phyloP scores from a whole-genome alignment of 2,797 vertebrate genomes.

The Pangasius krempfi region DNA sequence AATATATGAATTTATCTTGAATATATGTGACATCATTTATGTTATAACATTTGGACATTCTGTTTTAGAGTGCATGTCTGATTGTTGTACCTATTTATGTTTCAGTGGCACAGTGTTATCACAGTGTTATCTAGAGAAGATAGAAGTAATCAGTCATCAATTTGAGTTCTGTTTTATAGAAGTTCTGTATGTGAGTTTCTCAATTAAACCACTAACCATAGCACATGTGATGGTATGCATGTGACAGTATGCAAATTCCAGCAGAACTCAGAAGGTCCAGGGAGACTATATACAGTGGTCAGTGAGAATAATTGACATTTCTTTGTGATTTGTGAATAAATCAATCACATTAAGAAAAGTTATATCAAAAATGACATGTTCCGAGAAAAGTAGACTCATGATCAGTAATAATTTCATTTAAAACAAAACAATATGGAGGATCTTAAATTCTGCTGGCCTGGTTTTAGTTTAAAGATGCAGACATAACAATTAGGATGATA shows the following conservation, averaged over 20 bases:
- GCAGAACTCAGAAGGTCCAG: neutral
- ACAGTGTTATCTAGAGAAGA: neutral
- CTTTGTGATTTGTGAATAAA: neutral
- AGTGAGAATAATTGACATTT: neutral
- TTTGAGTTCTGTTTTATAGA: neutral
- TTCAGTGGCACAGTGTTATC: neutral
- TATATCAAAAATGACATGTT: neutral
- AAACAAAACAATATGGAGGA: neutral
- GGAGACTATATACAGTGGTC: neutral
- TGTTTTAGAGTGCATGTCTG: neutral
- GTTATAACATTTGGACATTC: neutral
- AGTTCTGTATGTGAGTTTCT: neutral
- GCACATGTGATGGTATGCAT: neutral
- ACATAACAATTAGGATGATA: neutral
- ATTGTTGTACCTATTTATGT: neutral
- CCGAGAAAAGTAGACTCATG: neutral
- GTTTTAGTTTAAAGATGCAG: neutral
- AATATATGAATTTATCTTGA: neutral
- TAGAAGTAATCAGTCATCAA: neutral
- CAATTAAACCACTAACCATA: neutral
- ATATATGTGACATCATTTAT: neutral
- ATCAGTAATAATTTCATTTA: neutral
- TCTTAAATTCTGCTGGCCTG: neutral
- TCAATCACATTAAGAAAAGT: neutral
- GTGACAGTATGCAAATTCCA: neutral